Evolutionary conservation across 2,888 invertebrate species (phyloP).

Genomic region (Nezara viridula): DNA sequence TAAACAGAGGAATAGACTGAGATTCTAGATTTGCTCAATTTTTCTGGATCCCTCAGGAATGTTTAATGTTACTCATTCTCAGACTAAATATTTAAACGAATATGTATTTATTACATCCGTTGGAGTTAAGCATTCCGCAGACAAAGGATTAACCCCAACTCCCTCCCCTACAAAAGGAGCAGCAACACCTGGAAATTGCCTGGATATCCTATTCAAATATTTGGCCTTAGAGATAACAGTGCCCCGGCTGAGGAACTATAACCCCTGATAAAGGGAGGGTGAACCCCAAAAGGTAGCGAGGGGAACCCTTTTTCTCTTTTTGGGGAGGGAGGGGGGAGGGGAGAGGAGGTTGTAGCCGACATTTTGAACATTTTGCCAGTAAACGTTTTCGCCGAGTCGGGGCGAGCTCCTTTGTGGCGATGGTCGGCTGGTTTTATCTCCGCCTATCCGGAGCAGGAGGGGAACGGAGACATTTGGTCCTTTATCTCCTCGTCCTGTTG

Average conservation of each 20-base stretch:
- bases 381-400: slow-evolving; percentile 27
- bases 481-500: slow-evolving; percentile 32
- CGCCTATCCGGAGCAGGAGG: slow-evolving; percentile 27
- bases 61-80: too few relatives aligned
- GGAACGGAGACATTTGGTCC: slow-evolving; percentile 32
- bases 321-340: not conserved
- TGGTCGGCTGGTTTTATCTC: slow-evolving; percentile 33
- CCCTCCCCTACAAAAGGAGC: slow-evolving; percentile 19
- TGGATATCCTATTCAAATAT: slow-evolving; percentile 49
- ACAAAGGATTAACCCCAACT: not conserved
- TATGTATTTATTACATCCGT: not conserved
- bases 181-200: slow-evolving; percentile 43
- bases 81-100: not conserved
- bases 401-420: slow-evolving; percentile 47
- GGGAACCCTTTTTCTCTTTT: not conserved
- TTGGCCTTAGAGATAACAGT: slow-evolving; percentile 33
- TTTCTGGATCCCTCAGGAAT: too few relatives aligned
- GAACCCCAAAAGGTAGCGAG: not conserved
- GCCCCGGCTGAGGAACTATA: slow-evolving; percentile 35
- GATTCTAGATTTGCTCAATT: too few relatives aligned
- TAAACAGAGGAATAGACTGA: too few relatives aligned
- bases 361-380: slow-evolving; percentile 43
- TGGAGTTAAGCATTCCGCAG: not conserved
- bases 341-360: slow-evolving; percentile 9
- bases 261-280: slow-evolving; percentile 29